phyloP scores from a whole-genome alignment of 2,888 invertebrate species.

The Xestia rhomboidea region DNA sequence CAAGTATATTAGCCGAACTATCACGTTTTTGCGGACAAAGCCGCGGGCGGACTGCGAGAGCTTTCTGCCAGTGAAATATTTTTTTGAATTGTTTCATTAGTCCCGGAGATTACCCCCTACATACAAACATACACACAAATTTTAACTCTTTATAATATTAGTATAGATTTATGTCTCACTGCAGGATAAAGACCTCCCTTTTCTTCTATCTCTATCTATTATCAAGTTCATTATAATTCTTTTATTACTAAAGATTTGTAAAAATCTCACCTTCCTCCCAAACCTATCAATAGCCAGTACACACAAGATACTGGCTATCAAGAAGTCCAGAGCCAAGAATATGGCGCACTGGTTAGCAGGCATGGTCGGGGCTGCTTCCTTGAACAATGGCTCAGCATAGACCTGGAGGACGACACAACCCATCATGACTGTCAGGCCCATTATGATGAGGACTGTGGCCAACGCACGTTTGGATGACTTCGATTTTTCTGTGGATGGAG shows the following conservation, averaged over 20 bases:
- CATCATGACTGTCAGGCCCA: conserved; percentile 82
- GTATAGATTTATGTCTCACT: too few species aligned
- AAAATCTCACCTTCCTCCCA: conserved; percentile 81
- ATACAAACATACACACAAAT: too few species aligned
- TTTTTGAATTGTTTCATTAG: too few species aligned
- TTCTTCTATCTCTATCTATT: too few species aligned
- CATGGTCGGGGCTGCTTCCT: conserved; percentile 83
- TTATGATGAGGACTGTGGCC: conserved; percentile 71
- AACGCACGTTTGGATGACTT: conserved; percentile 77
- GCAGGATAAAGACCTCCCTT: too few species aligned
- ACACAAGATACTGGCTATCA: conserved; percentile 78
- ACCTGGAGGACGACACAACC: conserved; percentile 84
- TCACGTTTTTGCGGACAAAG: too few species aligned
- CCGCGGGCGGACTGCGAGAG: too few species aligned
- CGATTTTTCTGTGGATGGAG: conserved; percentile 72
- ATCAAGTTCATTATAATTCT: too few species aligned
- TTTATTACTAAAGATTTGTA: background rate
- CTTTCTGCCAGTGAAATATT: too few species aligned
- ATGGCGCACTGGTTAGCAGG: conserved; percentile 83
- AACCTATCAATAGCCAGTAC: conserved; percentile 77
- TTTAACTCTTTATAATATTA: too few species aligned
- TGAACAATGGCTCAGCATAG: conserved; percentile 85
- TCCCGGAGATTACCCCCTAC: too few species aligned
- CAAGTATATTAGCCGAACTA: too few species aligned
- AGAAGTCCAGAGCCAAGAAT: conserved; percentile 79